A percentile compares a stretch with the other conserved stretches of the same genome.
Conservation (phyloP, 2,113 vertebrate genomes). For the Sakesphorus luctuosus region DNA sequence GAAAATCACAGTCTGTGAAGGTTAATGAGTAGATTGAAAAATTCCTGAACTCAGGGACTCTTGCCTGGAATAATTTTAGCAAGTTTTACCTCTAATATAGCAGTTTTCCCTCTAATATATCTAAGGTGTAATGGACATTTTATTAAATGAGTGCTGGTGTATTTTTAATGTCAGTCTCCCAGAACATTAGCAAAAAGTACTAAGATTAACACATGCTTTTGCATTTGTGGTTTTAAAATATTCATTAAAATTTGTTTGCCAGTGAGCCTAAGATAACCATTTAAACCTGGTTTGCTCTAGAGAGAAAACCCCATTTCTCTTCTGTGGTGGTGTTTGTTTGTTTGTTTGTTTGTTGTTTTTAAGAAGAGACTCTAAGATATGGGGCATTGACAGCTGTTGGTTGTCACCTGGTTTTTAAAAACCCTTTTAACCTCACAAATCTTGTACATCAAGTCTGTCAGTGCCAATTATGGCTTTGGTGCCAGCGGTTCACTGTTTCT, state of each 20-base stretch:
- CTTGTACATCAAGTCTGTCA: neutral
- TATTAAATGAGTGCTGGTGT: neutral
- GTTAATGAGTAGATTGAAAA: neutral
- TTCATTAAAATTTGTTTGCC: neutral
- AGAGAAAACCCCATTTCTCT: neutral
- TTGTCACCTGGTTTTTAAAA: neutral
- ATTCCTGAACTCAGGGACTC: neutral
- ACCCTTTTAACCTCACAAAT: neutral
- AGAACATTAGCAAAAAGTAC: neutral
- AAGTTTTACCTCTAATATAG: neutral
- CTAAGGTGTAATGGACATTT: neutral
- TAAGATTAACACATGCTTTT: neutral
- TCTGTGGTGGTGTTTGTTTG: rapidly evolving
- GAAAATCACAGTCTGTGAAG: neutral
- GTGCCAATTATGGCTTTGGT: neutral
- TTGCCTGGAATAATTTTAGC: neutral
- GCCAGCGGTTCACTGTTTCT: neutral
- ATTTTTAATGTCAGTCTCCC: neutral
- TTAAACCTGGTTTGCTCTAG: neutral
- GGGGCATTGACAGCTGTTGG: neutral
- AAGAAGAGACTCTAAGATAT: neutral
- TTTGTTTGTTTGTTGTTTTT: neutral
- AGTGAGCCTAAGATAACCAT: neutral
- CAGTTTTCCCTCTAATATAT: neutral
- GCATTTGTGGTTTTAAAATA: neutral